Evolutionary conservation across 1,140 invertebrate genomes (phyloP), one percentile per base, ranked within the genome.

Genomic region (Bombus haemorrhoidalis): DNA sequence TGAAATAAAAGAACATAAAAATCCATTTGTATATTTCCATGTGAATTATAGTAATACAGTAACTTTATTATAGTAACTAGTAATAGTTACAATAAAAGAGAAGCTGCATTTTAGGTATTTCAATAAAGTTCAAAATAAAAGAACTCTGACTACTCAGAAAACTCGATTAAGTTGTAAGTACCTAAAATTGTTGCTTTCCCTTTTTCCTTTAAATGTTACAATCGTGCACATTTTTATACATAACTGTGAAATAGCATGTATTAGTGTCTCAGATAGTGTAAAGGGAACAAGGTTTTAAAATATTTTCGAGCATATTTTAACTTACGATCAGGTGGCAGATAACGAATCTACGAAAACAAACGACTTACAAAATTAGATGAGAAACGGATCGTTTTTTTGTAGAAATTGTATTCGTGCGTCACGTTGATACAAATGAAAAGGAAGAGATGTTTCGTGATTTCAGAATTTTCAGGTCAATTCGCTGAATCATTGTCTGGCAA

Each of bases 311-410:
- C 28, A 41, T 68, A 64, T 5, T 28, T 32, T 37, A 79, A 79
- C 68, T 79, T 79, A 79, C 41, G 77, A 68, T 43, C 8, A 79
- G 18, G 15, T 66, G 4, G 15, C 22, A 37, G 10, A 41, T 32
- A 8, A 15, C 25, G 34, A n/a, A 41, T 77, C 37, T 53, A 72
- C 68, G 47, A 72, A 41, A 72, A 72, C 43, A 72, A 41, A 28
- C 71, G n/a, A 28, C 22, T 37, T 28, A 57, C 18, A 32, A 59
- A 81, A 81, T 81, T 72, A 71, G 68, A 66, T 10, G 22, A 43
- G 43, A 28, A 69, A 37, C 32, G 8, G 15, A n/a, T 18, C 18
- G 13, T 39, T 53, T 25, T 69, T 78, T 66, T 43, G 22, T 22
- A 43, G n/a, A 18, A 34, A 66, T 79, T 79, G 47, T 68, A 43